Evolutionary conservation across 2,888 invertebrate genomes (phyloP).

Genomic region (Meandrusa payeni): DNA sequence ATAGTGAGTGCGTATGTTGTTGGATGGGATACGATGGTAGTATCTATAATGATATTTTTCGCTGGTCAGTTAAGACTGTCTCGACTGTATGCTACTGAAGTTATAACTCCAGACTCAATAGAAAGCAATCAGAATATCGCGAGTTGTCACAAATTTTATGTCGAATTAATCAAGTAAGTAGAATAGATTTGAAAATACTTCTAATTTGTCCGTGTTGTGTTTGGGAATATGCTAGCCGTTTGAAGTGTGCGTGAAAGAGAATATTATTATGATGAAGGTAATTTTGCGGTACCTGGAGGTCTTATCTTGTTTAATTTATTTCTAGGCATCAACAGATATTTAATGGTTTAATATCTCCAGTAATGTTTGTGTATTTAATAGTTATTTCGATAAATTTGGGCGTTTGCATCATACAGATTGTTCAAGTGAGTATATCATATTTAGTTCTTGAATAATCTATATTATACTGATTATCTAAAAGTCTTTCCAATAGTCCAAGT

Average conservation of each 20-base stretch:
- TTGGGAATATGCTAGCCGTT: no score
- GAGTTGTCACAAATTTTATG: constrained; percentile 46
- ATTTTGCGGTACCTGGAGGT: no score
- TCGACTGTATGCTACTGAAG: constrained; percentile 38
- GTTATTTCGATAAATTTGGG: constrained; percentile 56
- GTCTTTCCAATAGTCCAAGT: no score
- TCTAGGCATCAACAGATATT: constrained; percentile 49
- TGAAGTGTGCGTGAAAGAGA: no score
- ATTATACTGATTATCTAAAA: not conserved
- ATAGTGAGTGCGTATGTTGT: constrained; percentile 50
- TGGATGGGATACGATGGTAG: constrained; percentile 54
- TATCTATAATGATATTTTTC: constrained; percentile 58
- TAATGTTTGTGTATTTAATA: constrained; percentile 58
- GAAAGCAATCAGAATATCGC: constrained; percentile 45
- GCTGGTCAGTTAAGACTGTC: constrained; percentile 55
- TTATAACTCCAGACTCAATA: constrained; percentile 31
- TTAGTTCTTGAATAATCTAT: not conserved
- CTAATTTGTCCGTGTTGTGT: no score
- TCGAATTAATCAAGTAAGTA: constrained; percentile 34
- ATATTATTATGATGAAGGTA: no score
- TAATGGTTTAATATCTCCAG: constrained; percentile 48
- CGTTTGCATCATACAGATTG: constrained; percentile 53
- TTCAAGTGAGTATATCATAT: constrained; percentile 44
- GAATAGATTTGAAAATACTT: no score
- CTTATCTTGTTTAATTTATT: not conserved